Base-by-base conservation (phyloP, 2,888 invertebrate genomes). In the Crematogaster levior region DNA sequence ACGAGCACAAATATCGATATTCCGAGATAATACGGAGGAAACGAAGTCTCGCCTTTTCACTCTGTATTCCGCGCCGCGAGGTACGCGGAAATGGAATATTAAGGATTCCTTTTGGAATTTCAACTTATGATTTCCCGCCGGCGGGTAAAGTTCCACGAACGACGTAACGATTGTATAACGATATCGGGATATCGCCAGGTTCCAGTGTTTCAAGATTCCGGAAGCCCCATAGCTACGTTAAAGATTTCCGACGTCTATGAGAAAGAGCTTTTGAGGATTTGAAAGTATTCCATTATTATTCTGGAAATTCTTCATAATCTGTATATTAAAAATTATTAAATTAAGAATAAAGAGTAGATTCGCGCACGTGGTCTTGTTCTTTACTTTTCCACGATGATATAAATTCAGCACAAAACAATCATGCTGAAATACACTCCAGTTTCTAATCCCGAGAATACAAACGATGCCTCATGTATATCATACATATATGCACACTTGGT, bases 81-180 rank as follows among this genome's bases (percentile, higher is more conserved):
- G 65, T 61, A 73, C 66, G 68, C 81, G 58, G 84, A 75, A 73
- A 68, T 80, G 58, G 79, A 83, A 85, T 87, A 82, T 72, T 72
- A 85, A 85, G 77, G 77, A 83, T 46, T 12, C 56, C 53, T 68
- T 70, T 81, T 72, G 61, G 72, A 61, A 86, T 87, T 85, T 87
- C 70, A 88, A 88, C 85, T 87, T 86, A 87, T 82, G 83, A 87
- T 88, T 88, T 88, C 84, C 85, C 87, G 70, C 77, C 70, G 70
- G 77, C 70, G 77, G 37, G n/a, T 68, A 46, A 79, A 58, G 56
- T 79, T 70, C 37, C 56, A 30, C 21, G 30, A 77, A 68, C 43
- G 68, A 68, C 43, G 56, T 77, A 77, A 77, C 77, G 77, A 77
- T 77, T 77, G 77, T 68, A 43, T 68, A 70, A 70, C 77, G 70